Percentiles rank a stretch among this genome's conserved stretches.
Evolutionary conservation across 2,113 vertebrate genomes (phyloP).

Genomic region (Percina caprodes): DNA sequence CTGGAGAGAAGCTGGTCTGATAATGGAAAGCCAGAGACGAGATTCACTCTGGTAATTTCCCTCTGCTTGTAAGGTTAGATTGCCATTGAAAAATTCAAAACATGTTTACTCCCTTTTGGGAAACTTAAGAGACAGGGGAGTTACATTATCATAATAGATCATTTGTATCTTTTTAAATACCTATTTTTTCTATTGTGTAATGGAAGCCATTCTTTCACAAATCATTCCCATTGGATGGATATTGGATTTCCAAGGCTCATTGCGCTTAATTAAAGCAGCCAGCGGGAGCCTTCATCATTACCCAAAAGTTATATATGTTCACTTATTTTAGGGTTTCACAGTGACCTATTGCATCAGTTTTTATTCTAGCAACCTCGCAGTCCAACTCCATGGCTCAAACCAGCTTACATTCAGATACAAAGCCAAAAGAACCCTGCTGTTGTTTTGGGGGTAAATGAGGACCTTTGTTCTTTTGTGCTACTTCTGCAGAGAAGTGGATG

Average conservation of each 20-base stretch:
- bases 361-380: conserved; percentile 10
- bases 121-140: conserved; percentile 62
- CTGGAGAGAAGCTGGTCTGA: conserved; percentile 75
- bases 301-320: conserved; percentile 46
- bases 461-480: conserved; percentile 52
- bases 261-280: conserved; percentile 67
- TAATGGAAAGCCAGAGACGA: conserved; percentile 77
- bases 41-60: conserved; percentile 76
- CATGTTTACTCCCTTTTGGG: conserved; percentile 62
- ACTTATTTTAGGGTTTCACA: conserved; percentile 43
- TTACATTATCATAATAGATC: conserved; percentile 74
- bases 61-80: conserved; percentile 64
- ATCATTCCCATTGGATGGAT: conserved; percentile 60
- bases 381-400: conserved; percentile 2
- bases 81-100: conserved; percentile 74
- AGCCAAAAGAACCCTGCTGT: conserved; percentile 21
- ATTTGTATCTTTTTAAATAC: conserved; percentile 72
- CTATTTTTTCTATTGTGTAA: conserved; percentile 61
- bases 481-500: conserved; percentile 56
- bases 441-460: conserved; percentile 60
- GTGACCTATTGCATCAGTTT: conserved; percentile 24
- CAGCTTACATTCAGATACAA: conserved; percentile 53
- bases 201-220: conserved; percentile 50
- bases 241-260: conserved; percentile 70
- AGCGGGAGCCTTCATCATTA: conserved; percentile 47